Evolutionary conservation across 2,797 vertebrate genomes (phyloP).

Genomic region (Clarias pachynema): DNA sequence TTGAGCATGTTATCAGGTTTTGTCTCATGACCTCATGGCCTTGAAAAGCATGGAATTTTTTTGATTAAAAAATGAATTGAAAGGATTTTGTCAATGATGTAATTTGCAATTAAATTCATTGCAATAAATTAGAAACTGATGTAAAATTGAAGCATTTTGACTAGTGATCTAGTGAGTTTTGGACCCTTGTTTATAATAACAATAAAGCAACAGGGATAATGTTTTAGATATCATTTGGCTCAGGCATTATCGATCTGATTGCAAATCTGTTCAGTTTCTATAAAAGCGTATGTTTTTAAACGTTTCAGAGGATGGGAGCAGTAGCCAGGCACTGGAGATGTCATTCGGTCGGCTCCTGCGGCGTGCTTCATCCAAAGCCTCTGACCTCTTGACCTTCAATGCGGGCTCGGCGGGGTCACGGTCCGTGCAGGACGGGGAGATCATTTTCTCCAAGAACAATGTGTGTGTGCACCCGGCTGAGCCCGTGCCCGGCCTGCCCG

Average conservation of each 20-base stretch:
- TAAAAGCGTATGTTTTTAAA: neutral
- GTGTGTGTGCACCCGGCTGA: slow-evolving; percentile 94
- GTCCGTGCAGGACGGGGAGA: slow-evolving; percentile 85
- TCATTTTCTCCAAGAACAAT: slow-evolving; percentile 98
- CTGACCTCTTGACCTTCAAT: slow-evolving; percentile 93
- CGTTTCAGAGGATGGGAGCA: slow-evolving; percentile 87
- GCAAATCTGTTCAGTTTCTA: neutral
- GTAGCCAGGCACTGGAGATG: slow-evolving; percentile 80
- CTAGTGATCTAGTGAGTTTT: neutral
- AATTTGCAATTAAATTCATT: neutral
- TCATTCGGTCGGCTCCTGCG: slow-evolving; percentile 98
- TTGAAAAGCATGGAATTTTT: neutral
- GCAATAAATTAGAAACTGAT: neutral
- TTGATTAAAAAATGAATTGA: neutral
- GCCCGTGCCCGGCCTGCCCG: slow-evolving; percentile 84
- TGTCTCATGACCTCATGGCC: neutral
- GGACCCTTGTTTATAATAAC: too few species aligned
- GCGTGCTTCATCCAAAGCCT: slow-evolving; percentile 92
- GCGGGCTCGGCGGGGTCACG: slow-evolving; percentile 75
- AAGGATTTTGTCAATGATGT: neutral
- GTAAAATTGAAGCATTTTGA: neutral
- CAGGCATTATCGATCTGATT: neutral
- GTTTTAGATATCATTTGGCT: neutral
- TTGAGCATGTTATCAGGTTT: neutral
- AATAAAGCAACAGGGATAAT: too few species aligned